These are phyloP conservation scores for Caenorhabditis zanzibari DNA, from an alignment of 2,888 invertebrate species.

Conservation along the genomic window DNA sequence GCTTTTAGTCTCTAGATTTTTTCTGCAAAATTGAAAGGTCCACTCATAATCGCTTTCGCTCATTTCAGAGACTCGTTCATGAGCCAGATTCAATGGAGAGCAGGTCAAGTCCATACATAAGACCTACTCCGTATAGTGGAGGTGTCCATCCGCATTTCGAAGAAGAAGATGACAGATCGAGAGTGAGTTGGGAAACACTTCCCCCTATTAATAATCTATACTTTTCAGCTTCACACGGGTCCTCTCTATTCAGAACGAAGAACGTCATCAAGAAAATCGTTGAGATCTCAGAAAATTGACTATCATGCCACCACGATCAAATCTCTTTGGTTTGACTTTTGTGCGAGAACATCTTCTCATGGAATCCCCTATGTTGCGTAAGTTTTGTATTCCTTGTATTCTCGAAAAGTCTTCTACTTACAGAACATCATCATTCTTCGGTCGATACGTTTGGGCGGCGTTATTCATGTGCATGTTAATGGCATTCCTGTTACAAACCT, in stretches of 20 bases:
- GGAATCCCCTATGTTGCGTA: conserved; percentile 41
- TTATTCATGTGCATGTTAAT: conserved; percentile 78
- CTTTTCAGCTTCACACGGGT: conserved; percentile 50
- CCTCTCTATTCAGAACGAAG: conserved; percentile 63
- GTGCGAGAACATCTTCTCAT: conserved; percentile 78
- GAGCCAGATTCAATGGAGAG: conserved; percentile 62
- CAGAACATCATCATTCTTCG: conserved; percentile 81
- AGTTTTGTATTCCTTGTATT: neutral
- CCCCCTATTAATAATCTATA: too few species aligned
- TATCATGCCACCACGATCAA: conserved; percentile 61
- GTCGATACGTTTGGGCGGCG: conserved; percentile 72
- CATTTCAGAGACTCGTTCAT: conserved; percentile 59
- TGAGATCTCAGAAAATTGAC: conserved; percentile 64
- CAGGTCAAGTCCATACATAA: conserved; percentile 48
- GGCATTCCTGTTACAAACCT: conserved; percentile 82
- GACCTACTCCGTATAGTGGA: conserved; percentile 50
- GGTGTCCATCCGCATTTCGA: conserved; percentile 60
- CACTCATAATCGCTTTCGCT: too few species aligned
- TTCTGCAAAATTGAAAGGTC: neutral
- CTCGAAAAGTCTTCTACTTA: conserved; percentile 15
- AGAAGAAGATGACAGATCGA: conserved; percentile 57
- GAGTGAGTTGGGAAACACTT: conserved; percentile 20
- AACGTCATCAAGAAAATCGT: conserved; percentile 66
- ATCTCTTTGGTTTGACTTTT: conserved; percentile 80
- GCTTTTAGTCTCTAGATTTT: neutral